Evolutionary conservation across 2,888 invertebrate genomes (phyloP).

Genomic region (Tinea trinotella): DNA sequence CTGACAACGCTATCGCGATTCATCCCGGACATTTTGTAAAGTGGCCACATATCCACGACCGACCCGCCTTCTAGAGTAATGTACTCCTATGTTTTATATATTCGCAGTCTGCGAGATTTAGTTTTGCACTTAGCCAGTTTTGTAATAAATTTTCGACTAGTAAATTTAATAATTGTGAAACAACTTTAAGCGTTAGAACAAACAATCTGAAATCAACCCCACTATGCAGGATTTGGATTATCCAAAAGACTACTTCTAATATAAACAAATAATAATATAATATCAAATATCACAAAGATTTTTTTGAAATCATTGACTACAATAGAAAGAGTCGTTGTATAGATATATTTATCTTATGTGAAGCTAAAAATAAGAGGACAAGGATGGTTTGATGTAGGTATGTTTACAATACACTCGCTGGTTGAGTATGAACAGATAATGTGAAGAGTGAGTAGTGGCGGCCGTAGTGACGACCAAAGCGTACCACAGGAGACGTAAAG

Average conservation of each 20-base stretch:
- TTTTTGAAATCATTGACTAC: neutral
- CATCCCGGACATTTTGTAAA: conserved; percentile 70
- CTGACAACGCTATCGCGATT: conserved; percentile 69
- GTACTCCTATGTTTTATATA: conserved; percentile 32
- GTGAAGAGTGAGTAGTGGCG: neutral
- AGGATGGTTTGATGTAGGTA: neutral
- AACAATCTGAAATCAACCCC: neutral
- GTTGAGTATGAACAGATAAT: conserved; percentile 5
- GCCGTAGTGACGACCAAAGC: conserved; percentile 4
- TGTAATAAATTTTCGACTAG: conserved; percentile 19
- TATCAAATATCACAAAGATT: conserved; percentile 11
- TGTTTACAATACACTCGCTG: neutral
- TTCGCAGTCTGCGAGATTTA: conserved; percentile 39
- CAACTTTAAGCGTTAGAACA: neutral
- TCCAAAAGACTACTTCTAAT: neutral
- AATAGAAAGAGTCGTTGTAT: neutral
- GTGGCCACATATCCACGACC: conserved; percentile 58
- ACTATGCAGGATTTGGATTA: neutral
- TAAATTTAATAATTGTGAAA: neutral
- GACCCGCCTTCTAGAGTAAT: conserved; percentile 40
- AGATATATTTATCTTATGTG: neutral
- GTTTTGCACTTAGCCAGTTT: conserved; percentile 50
- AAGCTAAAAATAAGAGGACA: conserved; percentile 7
- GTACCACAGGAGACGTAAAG: neutral
- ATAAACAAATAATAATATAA: conserved; percentile 3